Percentiles rank a stretch among this genome's conserved stretches.
These are phyloP conservation scores for Diplodus puntazzo DNA, from an alignment of 2,797 vertebrate genomes.

Conservation along the genomic window DNA sequence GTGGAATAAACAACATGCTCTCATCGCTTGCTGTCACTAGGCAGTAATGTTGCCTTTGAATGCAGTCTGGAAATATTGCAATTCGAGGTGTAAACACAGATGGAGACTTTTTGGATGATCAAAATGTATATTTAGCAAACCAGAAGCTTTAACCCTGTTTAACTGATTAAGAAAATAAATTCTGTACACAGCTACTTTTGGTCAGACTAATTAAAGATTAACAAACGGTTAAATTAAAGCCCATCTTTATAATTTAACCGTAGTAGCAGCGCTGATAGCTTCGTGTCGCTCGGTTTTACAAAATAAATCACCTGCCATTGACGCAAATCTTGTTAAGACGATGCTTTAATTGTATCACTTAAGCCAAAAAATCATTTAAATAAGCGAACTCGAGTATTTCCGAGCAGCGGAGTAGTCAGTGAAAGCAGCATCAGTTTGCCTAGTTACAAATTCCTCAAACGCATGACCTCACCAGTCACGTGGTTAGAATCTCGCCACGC, in stretches of 20 bases:
- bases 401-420: rapidly evolving
- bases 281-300: neutral
- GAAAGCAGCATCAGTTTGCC: slow-evolving; percentile 73
- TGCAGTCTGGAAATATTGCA: neutral
- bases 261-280: neutral
- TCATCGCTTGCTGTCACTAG: slow-evolving; percentile 52
- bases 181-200: rapidly evolving
- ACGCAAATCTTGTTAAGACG: neutral
- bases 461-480: slow-evolving; percentile 67
- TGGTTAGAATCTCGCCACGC: slow-evolving; percentile 43
- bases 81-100: neutral
- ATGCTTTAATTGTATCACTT: neutral
- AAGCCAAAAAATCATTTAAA: rapidly evolving
- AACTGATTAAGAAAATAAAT: rapidly evolving
- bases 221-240: neutral
- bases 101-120: neutral
- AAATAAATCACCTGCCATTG: rapidly evolving
- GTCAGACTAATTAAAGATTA: neutral
- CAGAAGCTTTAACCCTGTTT: rapidly evolving
- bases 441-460: slow-evolving; percentile 55
- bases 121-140: neutral
- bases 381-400: rapidly evolving
- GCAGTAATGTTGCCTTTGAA: slow-evolving; percentile 42
- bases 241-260: neutral
- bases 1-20: slow-evolving; percentile 50